Percentiles rank a stretch among this genome's conserved stretches.
Conservation (phyloP, 2,888 invertebrate genomes). For the Odiellus spinosus region DNA sequence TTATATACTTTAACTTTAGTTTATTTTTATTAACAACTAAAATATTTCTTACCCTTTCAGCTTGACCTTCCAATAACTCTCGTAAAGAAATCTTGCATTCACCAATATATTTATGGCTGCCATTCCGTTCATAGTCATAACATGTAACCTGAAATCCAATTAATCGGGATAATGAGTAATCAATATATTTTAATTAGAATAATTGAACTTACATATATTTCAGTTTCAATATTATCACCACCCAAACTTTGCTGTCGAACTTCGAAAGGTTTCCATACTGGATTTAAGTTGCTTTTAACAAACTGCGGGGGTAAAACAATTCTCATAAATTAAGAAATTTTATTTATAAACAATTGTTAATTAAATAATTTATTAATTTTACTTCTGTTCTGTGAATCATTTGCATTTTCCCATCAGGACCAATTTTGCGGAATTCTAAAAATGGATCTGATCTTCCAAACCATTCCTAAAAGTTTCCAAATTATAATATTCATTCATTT, state of each 20-base stretch:
- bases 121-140: conserved; percentile 36
- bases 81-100: conserved; percentile 33
- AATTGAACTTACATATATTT: too few species aligned
- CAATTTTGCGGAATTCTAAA: conserved; percentile 6
- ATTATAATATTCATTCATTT: too few species aligned
- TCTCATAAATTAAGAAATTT: too few species aligned
- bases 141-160: conserved; percentile 24
- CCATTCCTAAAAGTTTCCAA: conserved; percentile 5
- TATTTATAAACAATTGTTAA: too few species aligned
- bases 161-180: too few species aligned
- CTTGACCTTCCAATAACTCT: conserved; percentile 28
- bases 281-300: conserved; percentile 36
- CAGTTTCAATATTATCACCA: too few species aligned
- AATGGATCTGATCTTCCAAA: conserved; percentile 9
- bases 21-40: too few species aligned
- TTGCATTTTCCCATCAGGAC: conserved; percentile 25
- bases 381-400: conserved; percentile 21
- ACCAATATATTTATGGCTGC: conserved; percentile 35
- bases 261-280: conserved; percentile 37
- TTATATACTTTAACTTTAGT: too few species aligned
- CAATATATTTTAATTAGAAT: too few species aligned
- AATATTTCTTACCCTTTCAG: conserved; percentile 6
- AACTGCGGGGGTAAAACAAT: conserved; percentile 25
- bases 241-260: conserved; percentile 27
- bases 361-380: too few species aligned